These are phyloP conservation scores for Bombyx huttoni DNA, from an alignment of 2,888 invertebrate species.

Conservation along the genomic window DNA sequence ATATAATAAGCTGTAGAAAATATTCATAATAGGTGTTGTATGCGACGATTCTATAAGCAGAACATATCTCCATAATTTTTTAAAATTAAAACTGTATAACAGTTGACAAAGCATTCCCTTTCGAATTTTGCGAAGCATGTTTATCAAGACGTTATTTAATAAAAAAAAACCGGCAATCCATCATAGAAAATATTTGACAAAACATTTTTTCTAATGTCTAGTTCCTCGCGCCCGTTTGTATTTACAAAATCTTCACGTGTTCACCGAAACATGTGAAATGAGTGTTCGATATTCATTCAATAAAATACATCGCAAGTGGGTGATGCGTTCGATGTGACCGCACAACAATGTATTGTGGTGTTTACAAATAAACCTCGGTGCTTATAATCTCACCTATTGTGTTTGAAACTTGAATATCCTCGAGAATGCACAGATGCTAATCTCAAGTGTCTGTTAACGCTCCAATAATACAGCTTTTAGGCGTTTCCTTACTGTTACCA, in stretches of 20 bases:
- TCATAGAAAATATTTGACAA: background rate
- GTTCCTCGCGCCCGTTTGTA: constrained; percentile 18
- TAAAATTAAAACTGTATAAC: too few species aligned
- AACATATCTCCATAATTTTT: too few species aligned
- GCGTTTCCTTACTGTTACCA: constrained; percentile 38
- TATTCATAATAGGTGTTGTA: too few species aligned
- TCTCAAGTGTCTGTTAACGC: constrained; percentile 72
- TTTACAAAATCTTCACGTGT: constrained; percentile 41
- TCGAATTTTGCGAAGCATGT: background rate
- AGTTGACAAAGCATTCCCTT: background rate
- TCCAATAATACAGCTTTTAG: constrained; percentile 60
- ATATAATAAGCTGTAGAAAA: too few species aligned
- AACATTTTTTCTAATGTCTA: constrained; percentile 24
- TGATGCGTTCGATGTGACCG: constrained; percentile 41
- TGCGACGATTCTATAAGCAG: too few species aligned
- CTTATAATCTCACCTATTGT: constrained; percentile 62
- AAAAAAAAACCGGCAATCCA: background rate
- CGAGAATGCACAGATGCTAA: constrained; percentile 67
- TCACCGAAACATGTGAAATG: constrained; percentile 55
- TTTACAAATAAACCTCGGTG: constrained; percentile 71
- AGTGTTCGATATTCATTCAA: constrained; percentile 43
- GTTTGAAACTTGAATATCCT: constrained; percentile 54
- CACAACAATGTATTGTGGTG: constrained; percentile 54
- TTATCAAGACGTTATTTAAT: background rate
- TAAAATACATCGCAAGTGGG: constrained; percentile 54